Percentiles rank a stretch among this genome's conserved stretches.
These are phyloP conservation scores for Onychostoma macrolepis DNA, from an alignment of 2,113 vertebrate species.

Conservation along the genomic window DNA sequence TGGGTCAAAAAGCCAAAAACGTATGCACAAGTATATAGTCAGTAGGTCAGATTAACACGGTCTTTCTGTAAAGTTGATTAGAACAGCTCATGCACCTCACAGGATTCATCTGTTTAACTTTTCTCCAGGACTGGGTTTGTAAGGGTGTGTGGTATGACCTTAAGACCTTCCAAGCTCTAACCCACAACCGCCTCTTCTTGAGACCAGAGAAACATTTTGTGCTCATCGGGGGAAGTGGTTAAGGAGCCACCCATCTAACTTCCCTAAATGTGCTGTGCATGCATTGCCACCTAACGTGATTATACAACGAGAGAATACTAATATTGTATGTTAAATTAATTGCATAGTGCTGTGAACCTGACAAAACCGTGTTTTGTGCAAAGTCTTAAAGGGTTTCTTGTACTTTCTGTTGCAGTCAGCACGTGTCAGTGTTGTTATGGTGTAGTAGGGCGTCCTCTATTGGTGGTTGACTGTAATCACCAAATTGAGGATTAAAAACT, in stretches of 20 bases:
- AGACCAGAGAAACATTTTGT: background rate
- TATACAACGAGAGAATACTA: background rate
- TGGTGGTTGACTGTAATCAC: background rate
- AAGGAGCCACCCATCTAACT: constrained; percentile 7
- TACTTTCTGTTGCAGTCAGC: background rate
- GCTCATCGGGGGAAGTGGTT: constrained; percentile 22
- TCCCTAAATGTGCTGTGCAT: background rate
- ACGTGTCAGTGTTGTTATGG: background rate
- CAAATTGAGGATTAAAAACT: background rate
- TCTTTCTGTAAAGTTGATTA: background rate
- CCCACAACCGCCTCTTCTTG: background rate
- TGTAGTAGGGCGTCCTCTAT: constrained; percentile 28
- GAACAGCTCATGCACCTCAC: background rate
- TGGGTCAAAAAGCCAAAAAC: background rate
- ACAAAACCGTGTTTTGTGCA: background rate
- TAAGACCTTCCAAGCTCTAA: background rate
- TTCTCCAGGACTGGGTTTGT: background rate
- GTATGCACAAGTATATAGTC: background rate
- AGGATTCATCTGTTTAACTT: background rate
- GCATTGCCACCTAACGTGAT: background rate
- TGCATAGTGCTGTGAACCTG: background rate
- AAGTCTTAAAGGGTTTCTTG: background rate
- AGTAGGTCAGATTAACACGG: background rate
- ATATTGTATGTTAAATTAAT: background rate
- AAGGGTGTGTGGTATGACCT: constrained; percentile 17